Evolutionary conservation across 2,888 invertebrate genomes (phyloP).

Genomic region (Danaus chrysippus): DNA sequence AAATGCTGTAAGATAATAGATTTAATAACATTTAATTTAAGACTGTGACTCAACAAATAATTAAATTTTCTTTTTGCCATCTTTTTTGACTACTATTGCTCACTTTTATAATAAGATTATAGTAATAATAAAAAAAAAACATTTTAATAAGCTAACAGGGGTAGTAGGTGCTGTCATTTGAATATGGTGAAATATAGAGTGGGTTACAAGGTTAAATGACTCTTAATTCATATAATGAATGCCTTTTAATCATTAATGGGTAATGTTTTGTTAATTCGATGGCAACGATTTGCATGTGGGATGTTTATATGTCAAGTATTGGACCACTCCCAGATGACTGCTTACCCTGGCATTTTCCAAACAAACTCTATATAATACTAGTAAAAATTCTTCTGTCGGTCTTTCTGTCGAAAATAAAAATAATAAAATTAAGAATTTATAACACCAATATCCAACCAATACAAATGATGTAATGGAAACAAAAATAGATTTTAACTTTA

Average conservation of each 20-base stretch:
- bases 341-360: conserved; percentile 74
- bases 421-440: conserved; percentile 33
- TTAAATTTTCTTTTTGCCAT: no score
- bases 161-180: neutral
- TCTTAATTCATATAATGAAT: conserved; percentile 8
- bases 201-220: neutral
- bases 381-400: conserved; percentile 16
- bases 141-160: no score
- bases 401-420: conserved; percentile 58
- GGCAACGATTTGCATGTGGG: conserved; percentile 40
- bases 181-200: conserved; percentile 3
- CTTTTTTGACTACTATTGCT: no score
- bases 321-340: conserved; percentile 66
- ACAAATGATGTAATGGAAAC: conserved; percentile 58
- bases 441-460: conserved; percentile 17
- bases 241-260: conserved; percentile 4
- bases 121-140: no score
- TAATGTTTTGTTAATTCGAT: conserved; percentile 24
- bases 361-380: conserved; percentile 26
- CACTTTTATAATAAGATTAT: no score
- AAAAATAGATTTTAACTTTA: conserved; percentile 45
- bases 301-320: conserved; percentile 44
- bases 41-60: no score
- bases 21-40: no score
- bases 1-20: no score